Percentiles rank a stretch among this genome's conserved stretches.
These are phyloP conservation scores for Catamblyrhynchus diadema DNA, from an alignment of 2,797 vertebrate species.

Conservation along the genomic window DNA sequence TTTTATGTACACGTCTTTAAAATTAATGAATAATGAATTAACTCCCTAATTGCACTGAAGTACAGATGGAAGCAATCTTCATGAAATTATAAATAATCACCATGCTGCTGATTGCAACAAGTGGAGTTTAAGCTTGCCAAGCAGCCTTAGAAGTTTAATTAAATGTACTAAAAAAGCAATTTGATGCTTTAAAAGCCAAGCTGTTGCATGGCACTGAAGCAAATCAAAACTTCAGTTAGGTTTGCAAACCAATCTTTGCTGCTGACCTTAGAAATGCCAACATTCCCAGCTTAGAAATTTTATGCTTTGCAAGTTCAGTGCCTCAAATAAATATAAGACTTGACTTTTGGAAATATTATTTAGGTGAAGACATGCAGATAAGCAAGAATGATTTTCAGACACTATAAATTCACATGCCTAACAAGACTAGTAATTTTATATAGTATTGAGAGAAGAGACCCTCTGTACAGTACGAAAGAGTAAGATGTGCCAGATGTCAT, in stretches of 20 bases:
- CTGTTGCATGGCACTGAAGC: slow-evolving; percentile 39
- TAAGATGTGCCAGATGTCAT: slow-evolving; percentile 5
- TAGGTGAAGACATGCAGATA: slow-evolving; percentile 15
- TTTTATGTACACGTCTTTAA: slow-evolving; percentile 41
- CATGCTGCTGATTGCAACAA: slow-evolving; percentile 57
- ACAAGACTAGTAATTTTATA: slow-evolving; percentile 10
- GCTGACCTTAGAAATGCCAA: slow-evolving; percentile 2
- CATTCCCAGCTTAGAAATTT: neutral
- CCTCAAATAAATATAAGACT: neutral
- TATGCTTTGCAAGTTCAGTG: neutral
- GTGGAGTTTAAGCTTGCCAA: slow-evolving; percentile 48
- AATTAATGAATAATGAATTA: slow-evolving; percentile 69
- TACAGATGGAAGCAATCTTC: slow-evolving; percentile 50
- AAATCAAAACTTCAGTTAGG: slow-evolving; percentile 40
- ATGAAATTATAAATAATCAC: slow-evolving; percentile 62
- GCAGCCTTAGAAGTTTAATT: slow-evolving; percentile 62
- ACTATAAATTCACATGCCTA: neutral
- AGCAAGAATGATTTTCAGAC: slow-evolving; percentile 24
- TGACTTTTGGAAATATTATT: slow-evolving; percentile 9
- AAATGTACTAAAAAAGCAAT: slow-evolving; percentile 49
- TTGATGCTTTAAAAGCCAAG: slow-evolving; percentile 47
- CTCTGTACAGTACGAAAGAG: neutral
- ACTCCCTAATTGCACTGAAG: slow-evolving; percentile 24
- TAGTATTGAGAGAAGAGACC: neutral
- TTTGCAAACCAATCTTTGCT: neutral